phyloP scores from a whole-genome alignment of 2,888 invertebrate species.

The Leptopilina syphax region DNA sequence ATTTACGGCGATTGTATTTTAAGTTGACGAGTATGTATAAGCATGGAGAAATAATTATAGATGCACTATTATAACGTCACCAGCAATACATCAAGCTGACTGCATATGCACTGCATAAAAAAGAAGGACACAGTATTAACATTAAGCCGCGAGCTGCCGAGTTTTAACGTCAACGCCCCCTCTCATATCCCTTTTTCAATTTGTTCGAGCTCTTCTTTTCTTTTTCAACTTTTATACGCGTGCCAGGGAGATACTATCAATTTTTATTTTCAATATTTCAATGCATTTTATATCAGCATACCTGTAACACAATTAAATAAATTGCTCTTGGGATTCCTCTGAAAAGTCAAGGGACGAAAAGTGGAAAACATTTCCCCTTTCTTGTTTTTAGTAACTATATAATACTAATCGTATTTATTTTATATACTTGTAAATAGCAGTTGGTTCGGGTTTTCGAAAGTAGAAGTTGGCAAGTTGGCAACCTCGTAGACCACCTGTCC shows the following conservation, averaged over 20 bases:
- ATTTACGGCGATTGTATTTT: constrained; percentile 25
- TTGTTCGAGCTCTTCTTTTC: constrained; percentile 41
- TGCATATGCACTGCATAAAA: constrained; percentile 66
- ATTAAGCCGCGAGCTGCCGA: constrained; percentile 12
- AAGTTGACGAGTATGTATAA: constrained; percentile 47
- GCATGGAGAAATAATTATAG: constrained; percentile 67
- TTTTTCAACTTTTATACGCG: constrained; percentile 32
- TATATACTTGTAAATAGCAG: neutral
- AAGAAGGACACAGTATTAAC: constrained; percentile 54
- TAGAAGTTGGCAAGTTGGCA: constrained; percentile 5
- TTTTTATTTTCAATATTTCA: constrained; percentile 6
- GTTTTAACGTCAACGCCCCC: constrained; percentile 42
- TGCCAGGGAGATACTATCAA: constrained; percentile 1
- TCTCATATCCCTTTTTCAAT: constrained; percentile 49
- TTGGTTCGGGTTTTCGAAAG: neutral
- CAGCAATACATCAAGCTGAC: constrained; percentile 68
- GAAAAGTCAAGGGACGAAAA: neutral
- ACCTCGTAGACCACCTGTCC: constrained; percentile 26
- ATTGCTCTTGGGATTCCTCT: neutral
- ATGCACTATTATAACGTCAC: constrained; percentile 72
- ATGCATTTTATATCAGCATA: neutral
- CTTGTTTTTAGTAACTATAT: too few relatives aligned
- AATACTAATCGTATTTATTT: too few relatives aligned
- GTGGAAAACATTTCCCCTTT: neutral
- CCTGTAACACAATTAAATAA: neutral